Evolutionary conservation across 2,797 vertebrate genomes (phyloP).

Genomic region (Myiothlypis chrysogaster): DNA sequence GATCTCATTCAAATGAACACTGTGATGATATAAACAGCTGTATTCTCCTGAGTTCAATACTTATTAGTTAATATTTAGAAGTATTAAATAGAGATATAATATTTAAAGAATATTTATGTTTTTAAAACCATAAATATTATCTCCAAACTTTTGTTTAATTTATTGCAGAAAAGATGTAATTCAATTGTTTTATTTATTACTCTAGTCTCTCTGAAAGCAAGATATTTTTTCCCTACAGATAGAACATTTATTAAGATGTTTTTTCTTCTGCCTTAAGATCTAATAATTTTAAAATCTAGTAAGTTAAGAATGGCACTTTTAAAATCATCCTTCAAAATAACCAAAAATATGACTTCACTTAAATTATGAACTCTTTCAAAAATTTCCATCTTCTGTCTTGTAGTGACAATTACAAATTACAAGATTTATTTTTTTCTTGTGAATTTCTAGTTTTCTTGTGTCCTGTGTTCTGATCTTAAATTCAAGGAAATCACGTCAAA

Average conservation of each 20-base stretch:
- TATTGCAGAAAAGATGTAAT: not conserved
- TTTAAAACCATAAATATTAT: not conserved
- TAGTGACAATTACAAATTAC: not conserved
- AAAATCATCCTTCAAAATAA: not conserved
- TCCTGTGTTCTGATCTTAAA: not conserved
- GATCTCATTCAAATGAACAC: constrained; percentile 49
- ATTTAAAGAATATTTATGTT: not conserved
- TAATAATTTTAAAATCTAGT: not conserved
- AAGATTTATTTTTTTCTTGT: not conserved
- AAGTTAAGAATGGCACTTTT: not conserved
- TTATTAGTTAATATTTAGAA: constrained; percentile 3
- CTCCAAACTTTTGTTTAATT: not conserved
- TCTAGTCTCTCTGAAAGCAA: not conserved
- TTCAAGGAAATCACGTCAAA: not conserved
- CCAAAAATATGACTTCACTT: not conserved
- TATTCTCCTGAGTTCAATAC: not conserved
- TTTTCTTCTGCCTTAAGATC: not conserved
- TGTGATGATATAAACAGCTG: constrained; percentile 19
- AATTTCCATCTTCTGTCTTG: not conserved
- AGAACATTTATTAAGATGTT: not conserved
- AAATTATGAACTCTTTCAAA: not conserved
- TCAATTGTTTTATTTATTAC: not conserved
- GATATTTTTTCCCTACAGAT: not conserved
- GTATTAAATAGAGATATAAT: not conserved
- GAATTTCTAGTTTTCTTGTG: not conserved